Base-by-base conservation (phyloP, 2,113 vertebrate species). In the Barnardius zonarius region DNA sequence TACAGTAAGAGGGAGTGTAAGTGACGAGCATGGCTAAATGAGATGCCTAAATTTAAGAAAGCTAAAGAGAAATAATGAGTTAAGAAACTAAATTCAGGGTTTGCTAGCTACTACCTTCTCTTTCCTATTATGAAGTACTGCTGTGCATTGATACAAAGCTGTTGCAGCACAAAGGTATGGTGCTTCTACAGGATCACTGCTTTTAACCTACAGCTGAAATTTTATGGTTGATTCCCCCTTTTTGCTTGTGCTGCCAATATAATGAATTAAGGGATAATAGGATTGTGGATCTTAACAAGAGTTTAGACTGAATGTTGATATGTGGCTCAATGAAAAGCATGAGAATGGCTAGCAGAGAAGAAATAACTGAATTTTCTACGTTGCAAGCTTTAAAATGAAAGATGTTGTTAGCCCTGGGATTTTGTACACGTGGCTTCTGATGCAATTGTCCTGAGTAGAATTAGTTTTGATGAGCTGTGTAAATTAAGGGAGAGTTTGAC, bases 401-500 rank as follows among this genome's bases (percentile, higher is more conserved):
- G 11, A 12, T 51, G 22, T 1, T 18, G 2, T 6, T 57, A 51
- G 77, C 51, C 13, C 5, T 55, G 35, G 18, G 11, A 27, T 68
- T 75, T 68, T 73, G 31, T 85, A 41, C 46, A 18, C 10, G 17
- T 69, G 67, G 18, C n/a, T 76, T 80, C 57, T 31, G 37, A 55
- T 73, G 66, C 23, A 7, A 27, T 82, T 84, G 62, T 52, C 49
- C 5, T 5, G 43, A 79, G 13, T 2, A 0, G 23, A 82, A 46
- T 74, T 91, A n/a, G 46, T 69, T 85, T 67, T 88, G 90, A 67
- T 75, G 76, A 77, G 48, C 83, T 95, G 11, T 70, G 39, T 93
- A 90, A 94, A 78, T 83, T 55, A 59, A 93, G 63, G 55, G 68
- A 68, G 61, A 90, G 25, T 19, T 73, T 35, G 37, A 63, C 63